Conservation (phyloP, 2,888 invertebrate genomes). For the Hirtodrosophila duncani region DNA sequence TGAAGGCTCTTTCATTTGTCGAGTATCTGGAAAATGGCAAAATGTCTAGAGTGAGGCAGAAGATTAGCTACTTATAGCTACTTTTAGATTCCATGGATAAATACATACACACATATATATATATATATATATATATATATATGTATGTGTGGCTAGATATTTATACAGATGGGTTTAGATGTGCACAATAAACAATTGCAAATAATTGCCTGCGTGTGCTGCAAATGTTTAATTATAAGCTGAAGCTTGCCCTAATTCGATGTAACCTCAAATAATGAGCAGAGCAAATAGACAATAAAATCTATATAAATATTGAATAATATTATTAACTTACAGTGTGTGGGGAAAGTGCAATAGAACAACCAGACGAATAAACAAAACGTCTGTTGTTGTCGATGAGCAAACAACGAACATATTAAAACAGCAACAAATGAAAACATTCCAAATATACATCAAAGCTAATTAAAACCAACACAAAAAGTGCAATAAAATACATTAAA, state of each 20-base stretch:
- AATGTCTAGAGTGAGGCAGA: background rate
- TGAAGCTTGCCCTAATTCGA: background rate
- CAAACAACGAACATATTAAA: conserved; percentile 4
- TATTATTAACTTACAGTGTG: conserved; percentile 31
- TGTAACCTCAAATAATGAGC: conserved; percentile 9
- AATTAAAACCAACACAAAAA: conserved; percentile 24
- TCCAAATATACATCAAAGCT: background rate
- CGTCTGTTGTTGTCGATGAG: too few species aligned
- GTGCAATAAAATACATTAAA: conserved; percentile 31
- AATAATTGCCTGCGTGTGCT: conserved; percentile 12
- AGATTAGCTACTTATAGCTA: conserved; percentile 10
- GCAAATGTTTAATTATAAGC: conserved; percentile 14
- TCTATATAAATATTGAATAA: conserved; percentile 14
- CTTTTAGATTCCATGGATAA: conserved; percentile 15
- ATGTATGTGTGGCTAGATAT: too few species aligned
- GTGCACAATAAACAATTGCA: conserved; percentile 28
- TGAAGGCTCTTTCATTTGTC: conserved; percentile 26
- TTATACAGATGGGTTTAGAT: background rate
- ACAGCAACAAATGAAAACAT: background rate
- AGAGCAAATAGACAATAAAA: background rate
- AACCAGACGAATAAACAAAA: background rate
- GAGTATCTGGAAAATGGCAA: conserved; percentile 7
- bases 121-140: conserved; percentile 3
- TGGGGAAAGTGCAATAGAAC: conserved; percentile 18
- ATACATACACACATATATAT: conserved; percentile 6